These are phyloP conservation scores for Caradrina clavipalpis DNA, from an alignment of 2,888 invertebrate species.

Conservation along the genomic window DNA sequence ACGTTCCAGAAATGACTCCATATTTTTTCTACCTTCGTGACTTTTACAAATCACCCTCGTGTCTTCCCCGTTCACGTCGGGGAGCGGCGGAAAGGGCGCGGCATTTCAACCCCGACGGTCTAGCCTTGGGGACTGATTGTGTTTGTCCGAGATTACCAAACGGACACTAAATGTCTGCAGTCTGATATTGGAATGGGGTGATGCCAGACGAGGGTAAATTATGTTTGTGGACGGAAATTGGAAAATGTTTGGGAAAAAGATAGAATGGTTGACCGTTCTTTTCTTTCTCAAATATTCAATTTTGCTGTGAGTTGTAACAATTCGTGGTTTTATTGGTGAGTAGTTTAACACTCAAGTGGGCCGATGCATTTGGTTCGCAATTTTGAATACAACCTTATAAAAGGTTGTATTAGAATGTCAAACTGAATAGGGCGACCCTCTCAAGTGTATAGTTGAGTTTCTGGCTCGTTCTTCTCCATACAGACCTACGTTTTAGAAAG, in stretches of 20 bases:
- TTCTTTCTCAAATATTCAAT: no score
- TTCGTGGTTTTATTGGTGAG: no score
- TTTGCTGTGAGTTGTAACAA: background rate
- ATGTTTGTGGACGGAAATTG: background rate
- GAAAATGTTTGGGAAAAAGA: background rate
- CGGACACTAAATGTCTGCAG: constrained; percentile 36
- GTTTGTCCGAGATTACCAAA: constrained; percentile 47
- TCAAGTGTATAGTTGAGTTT: no score
- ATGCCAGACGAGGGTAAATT: background rate
- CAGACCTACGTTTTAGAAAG: no score
- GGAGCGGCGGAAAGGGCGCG: constrained; percentile 74
- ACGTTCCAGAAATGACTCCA: constrained; percentile 42
- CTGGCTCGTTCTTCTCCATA: no score
- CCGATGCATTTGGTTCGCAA: no score
- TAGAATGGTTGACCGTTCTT: background rate
- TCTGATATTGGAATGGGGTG: constrained; percentile 28
- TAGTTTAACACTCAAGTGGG: no score
- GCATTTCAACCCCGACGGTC: constrained; percentile 60
- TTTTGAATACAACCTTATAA: no score
- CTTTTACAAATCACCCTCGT: constrained; percentile 61
- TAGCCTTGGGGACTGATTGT: constrained; percentile 54
- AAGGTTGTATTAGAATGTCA: no score
- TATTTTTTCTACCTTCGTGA: constrained; percentile 53
- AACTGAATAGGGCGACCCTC: no score
- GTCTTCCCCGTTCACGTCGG: constrained; percentile 44